Base-by-base conservation (phyloP, 2,888 invertebrate species). In the Pelosia muscerda region DNA sequence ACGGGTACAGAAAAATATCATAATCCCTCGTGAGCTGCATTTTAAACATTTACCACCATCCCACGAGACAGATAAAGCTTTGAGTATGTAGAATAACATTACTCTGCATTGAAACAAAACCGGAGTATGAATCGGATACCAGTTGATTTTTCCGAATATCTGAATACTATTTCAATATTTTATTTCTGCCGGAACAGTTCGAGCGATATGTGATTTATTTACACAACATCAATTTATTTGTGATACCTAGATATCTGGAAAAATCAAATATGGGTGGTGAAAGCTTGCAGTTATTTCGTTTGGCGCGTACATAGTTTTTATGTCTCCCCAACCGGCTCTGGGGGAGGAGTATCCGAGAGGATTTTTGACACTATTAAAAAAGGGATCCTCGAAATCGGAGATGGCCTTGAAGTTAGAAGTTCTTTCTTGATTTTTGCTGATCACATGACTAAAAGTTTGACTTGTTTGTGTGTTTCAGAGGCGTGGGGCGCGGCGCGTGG, bases 401-500 rank as follows among this genome's bases (percentile, higher is more conserved):
- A n/a, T n/a, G n/a, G n/a, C n/a, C n/a, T n/a, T n/a, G n/a, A n/a
- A n/a, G n/a, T n/a, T n/a, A n/a, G n/a, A n/a, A n/a, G n/a, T n/a
- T n/a, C n/a, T n/a, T n/a, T 2, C 11, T 8, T 9, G 9, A 23
- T n/a, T 28, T 28, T n/a, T 28, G 26, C 11, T n/a, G 8, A 23
- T 28, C n/a, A 42, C n/a, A 55, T 58, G 2, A 4, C n/a, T 42
- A 6, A 42, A 60, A 65, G 54, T 74, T 22, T 13, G 55, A 13
- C 42, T 63, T 66, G 69, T 75, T 49, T 76, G 66, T 81, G 69
- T 80, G 80, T 90, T 87, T 53, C 92, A 94, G 94, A 92, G 95
- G 93, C 92, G 93, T 93, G 94, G 95, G 93, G 93, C 92, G 94
- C 94, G 94, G 94, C 94, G 93, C 89, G 93, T 93, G 93, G 95